Evolutionary conservation across 2,797 vertebrate species (phyloP), one percentile per base, ranked within the genome.

Genomic region (Sebastes minor): DNA sequence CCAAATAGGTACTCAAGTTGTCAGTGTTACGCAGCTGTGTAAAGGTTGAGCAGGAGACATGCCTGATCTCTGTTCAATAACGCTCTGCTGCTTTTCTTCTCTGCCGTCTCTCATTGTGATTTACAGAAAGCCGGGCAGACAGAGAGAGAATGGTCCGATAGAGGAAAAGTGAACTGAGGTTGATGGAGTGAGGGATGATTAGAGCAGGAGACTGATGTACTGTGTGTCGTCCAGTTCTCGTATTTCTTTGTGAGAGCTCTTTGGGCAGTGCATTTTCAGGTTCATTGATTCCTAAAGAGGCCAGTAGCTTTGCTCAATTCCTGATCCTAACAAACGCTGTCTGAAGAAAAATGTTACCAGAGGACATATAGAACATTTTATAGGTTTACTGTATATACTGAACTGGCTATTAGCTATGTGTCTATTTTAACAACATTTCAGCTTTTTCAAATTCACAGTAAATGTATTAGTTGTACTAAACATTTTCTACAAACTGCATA

Each of bases 201-300:
- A 65, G 35, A 65, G 63, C 63, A 7, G 14, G 23, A 65, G 14
- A 77, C 74, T 32, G 52, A 81, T 61, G 42, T 59, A 16, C 61
- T 66, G n/a, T 62, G 14, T 61, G 57, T 67, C 10, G 30, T 83
- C 46, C 68, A 61, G 52, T 42, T 73, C 73, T 85, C 28, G 22
- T 74, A 71, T 82, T 81, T 81, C 79, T 74, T 53, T 68, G n/a
- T 65, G 35, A 82, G 56, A 81, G 78, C 75, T 79, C 42, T 33
- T 82, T 84, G 78, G 53, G 49, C 30, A 16, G 27, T 8, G 10
- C 67, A 60, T 75, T 87, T 74, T 82, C 64, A 59, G 74, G 64
- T 74, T 81, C 53, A 90, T 72, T 86, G 82, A 87, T 86, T 87
- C 66, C 56, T 63, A 30, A 66, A 75, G 72, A 59, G 73, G 32